Conservation (phyloP, 2,888 invertebrate genomes). For the Embidobia sp. region DNA sequence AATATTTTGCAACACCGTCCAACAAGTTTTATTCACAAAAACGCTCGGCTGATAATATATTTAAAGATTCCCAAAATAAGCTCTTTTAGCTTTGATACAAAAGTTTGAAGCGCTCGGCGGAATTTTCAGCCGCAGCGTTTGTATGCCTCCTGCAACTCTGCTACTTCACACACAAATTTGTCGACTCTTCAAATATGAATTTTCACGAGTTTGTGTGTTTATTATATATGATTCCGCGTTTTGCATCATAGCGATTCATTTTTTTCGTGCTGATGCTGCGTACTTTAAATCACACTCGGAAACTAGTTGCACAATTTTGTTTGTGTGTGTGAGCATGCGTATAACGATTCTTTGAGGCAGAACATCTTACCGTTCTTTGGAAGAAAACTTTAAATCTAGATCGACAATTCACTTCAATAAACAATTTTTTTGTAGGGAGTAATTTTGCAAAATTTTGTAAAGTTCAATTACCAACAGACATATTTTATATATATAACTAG, state of each 20-base stretch:
- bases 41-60: constrained; percentile 7
- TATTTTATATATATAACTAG: too few relatives aligned
- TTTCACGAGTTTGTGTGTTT: constrained; percentile 29
- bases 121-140: constrained; percentile 17
- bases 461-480: too few relatives aligned
- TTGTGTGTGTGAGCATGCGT: not conserved
- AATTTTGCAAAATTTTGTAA: too few relatives aligned
- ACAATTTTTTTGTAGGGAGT: constrained; percentile 2
- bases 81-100: constrained; percentile 29
- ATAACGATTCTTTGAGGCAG: not conserved
- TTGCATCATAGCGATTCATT: constrained; percentile 13
- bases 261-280: constrained; percentile 25
- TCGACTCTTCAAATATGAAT: constrained; percentile 34
- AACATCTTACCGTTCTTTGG: constrained; percentile 19
- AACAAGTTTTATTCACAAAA: constrained; percentile 15
- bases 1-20: constrained; percentile 3
- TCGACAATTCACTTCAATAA: constrained; percentile 6
- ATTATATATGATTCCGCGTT: constrained; percentile 34
- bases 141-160: constrained; percentile 8
- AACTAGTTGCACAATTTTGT: constrained; percentile 10
- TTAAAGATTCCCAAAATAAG: constrained; percentile 32
- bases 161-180: constrained; percentile 26
- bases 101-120: constrained; percentile 16
- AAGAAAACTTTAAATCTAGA: constrained; percentile 11
- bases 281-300: constrained; percentile 15